Conservation (phyloP, 1,140 invertebrate genomes). For the Riptortus pedestris region DNA sequence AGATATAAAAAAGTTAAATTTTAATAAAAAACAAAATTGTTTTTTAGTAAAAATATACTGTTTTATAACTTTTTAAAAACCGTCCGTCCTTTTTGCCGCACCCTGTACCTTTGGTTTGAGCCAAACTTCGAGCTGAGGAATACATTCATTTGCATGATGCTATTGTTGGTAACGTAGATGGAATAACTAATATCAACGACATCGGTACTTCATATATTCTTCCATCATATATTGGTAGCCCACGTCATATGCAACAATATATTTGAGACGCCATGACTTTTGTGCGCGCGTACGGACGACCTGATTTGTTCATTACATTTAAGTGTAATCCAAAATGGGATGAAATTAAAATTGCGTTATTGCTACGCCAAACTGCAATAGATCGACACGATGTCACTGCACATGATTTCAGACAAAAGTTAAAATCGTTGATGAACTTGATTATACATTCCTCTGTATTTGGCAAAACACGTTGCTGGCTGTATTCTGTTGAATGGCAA, state of each 20-base stretch:
- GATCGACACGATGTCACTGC: constrained; percentile 38
- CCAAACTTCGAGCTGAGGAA: not conserved
- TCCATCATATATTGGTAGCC: constrained; percentile 35
- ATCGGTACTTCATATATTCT: constrained; percentile 34
- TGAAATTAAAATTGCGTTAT: constrained; percentile 34
- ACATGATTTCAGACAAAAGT: constrained; percentile 42
- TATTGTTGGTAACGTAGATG: constrained; percentile 23
- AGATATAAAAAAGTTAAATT: too few species aligned
- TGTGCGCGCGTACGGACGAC: constrained; percentile 17
- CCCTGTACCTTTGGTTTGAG: too few species aligned
- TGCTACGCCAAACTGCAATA: constrained; percentile 30
- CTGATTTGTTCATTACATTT: constrained; percentile 35
- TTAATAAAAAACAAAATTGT: too few species aligned
- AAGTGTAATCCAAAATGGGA: constrained; percentile 40
- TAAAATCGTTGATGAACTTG: constrained; percentile 39
- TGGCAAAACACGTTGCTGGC: constrained; percentile 35
- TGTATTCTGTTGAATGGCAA: constrained; percentile 42
- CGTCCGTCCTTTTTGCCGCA: too few species aligned
- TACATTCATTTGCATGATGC: constrained; percentile 36
- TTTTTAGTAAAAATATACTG: too few species aligned
- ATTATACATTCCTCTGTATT: constrained; percentile 33
- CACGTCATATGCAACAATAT: constrained; percentile 16
- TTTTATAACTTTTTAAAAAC: too few species aligned
- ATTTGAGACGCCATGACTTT: constrained; percentile 17
- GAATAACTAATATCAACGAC: not conserved